Evolutionary conservation across 2,113 vertebrate genomes (phyloP).

Genomic region (Ondatra zibethicus): DNA sequence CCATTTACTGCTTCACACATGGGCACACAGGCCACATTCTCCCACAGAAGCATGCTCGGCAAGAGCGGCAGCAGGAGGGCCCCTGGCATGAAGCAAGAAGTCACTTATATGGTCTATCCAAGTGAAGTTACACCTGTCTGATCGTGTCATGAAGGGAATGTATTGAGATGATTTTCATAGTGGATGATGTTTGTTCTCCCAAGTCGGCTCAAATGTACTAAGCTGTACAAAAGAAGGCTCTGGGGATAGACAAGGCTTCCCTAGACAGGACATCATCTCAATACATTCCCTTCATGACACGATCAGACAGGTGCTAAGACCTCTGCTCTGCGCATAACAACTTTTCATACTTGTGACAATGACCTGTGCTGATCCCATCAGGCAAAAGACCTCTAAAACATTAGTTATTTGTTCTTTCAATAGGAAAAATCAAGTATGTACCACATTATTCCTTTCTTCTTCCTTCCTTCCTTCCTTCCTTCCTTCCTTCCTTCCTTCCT

Average conservation of each 20-base stretch:
- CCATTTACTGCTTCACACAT: background rate
- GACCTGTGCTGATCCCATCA: background rate
- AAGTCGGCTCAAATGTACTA: background rate
- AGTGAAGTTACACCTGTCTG: too few relatives aligned
- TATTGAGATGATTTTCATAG: too few relatives aligned
- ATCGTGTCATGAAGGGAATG: too few relatives aligned
- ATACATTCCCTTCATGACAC: background rate
- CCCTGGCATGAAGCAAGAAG: background rate
- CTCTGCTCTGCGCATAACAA: background rate
- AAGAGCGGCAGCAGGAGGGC: background rate
- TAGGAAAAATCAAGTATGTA: background rate
- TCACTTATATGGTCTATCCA: too few relatives aligned
- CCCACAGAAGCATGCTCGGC: background rate
- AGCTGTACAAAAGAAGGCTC: background rate
- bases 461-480: too few relatives aligned
- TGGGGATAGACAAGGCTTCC: background rate
- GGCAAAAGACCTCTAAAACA: background rate
- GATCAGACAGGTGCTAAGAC: too few relatives aligned
- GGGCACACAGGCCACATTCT: background rate
- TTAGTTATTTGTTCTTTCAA: conserved; percentile 1
- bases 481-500: too few relatives aligned
- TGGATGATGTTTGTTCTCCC: background rate
- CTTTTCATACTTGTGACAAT: background rate
- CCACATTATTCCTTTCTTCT: background rate
- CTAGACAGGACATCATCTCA: too few relatives aligned